Conservation (phyloP, 2,113 vertebrate genomes). For the Lampris incognitus region DNA sequence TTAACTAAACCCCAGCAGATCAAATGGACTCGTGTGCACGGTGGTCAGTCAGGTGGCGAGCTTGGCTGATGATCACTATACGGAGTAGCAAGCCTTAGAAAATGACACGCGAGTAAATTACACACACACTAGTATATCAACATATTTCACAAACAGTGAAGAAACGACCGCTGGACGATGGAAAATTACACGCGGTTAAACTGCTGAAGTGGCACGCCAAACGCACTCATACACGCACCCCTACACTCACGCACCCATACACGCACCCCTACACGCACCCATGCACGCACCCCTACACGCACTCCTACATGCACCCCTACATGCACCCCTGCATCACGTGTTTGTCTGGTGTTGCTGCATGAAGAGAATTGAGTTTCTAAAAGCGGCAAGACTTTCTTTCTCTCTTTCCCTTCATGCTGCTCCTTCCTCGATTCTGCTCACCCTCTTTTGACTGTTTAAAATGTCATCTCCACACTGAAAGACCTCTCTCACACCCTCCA, state of each 20-base stretch:
- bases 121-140: background rate
- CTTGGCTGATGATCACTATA: constrained; percentile 9
- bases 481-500: background rate
- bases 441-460: constrained; percentile 53
- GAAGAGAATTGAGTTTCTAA: constrained; percentile 12
- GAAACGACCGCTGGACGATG: background rate
- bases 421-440: constrained; percentile 1
- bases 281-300: background rate
- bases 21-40: too few species aligned
- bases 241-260: too few species aligned
- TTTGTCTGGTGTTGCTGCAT: too few species aligned
- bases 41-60: too few species aligned
- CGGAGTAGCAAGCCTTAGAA: constrained; percentile 7
- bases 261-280: background rate
- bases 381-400: background rate
- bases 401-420: background rate
- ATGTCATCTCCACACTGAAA: constrained; percentile 51
- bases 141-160: constrained; percentile 9
- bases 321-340: too few species aligned
- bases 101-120: constrained; percentile 20
- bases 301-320: too few species aligned
- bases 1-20: too few species aligned
- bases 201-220: background rate
- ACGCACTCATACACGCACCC: background rate
- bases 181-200: constrained; percentile 5